Evolutionary conservation across 2,113 vertebrate genomes (phyloP).

Genomic region (Microtus oregoni): DNA sequence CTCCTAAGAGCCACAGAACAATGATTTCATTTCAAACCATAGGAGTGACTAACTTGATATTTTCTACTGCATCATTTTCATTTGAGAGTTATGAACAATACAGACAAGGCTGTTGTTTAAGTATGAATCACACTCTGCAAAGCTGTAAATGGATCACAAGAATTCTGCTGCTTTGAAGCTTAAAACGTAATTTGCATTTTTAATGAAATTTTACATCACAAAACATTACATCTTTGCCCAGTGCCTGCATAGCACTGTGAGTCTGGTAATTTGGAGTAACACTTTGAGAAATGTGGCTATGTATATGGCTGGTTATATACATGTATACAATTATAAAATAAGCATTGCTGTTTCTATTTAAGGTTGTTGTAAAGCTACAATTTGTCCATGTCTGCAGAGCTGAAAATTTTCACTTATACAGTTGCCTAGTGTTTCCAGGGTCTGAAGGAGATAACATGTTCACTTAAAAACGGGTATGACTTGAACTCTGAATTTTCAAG

Average conservation of each 20-base stretch:
- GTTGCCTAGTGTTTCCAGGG: constrained; percentile 29
- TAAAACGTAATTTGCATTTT: constrained; percentile 45
- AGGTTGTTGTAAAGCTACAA: not conserved
- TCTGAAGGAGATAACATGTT: not conserved
- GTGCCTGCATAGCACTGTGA: not conserved
- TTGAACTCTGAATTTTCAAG: constrained; percentile 46
- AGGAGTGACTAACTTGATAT: not conserved
- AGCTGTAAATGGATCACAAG: not conserved
- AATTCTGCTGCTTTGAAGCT: constrained; percentile 33
- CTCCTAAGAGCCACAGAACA: not conserved
- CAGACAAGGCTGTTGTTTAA: not conserved
- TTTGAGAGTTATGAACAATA: constrained; percentile 42
- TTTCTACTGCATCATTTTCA: constrained; percentile 27
- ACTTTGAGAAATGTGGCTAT: not conserved
- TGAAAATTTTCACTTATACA: constrained; percentile 48
- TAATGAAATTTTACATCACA: not conserved
- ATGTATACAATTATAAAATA: constrained; percentile 23
- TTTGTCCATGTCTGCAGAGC: not conserved
- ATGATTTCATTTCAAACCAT: constrained; percentile 60
- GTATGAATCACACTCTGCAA: constrained; percentile 8
- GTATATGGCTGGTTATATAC: not conserved
- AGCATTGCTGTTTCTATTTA: not conserved
- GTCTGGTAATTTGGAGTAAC: not conserved
- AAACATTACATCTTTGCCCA: constrained; percentile 14
- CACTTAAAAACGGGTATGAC: constrained; percentile 36